phyloP scores from a whole-genome alignment of 2,888 invertebrate species.

The Papilio demoleus region DNA sequence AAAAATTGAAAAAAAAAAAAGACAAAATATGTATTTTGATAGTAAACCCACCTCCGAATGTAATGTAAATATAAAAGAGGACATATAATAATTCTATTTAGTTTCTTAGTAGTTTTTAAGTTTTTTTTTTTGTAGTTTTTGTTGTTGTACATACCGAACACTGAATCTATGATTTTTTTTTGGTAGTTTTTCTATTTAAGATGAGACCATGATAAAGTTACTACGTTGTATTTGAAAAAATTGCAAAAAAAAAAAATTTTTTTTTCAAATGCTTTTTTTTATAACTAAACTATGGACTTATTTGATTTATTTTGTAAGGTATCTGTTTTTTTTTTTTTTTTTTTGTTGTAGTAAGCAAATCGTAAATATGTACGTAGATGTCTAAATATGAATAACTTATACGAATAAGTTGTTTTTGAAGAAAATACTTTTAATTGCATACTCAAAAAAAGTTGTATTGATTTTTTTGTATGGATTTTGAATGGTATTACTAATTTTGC shows the following conservation, averaged over 20 bases:
- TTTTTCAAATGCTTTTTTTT: too few species aligned
- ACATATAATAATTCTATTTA: conserved; percentile 18
- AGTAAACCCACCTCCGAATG: conserved; percentile 46
- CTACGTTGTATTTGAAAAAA: too few species aligned
- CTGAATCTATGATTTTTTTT: conserved; percentile 34
- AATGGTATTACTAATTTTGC: too few species aligned
- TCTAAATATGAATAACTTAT: not conserved
- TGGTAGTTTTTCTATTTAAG: conserved; percentile 4
- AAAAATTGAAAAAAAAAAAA: conserved; percentile 42
- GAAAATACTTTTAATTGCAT: not conserved
- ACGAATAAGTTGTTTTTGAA: not conserved
- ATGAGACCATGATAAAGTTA: conserved; percentile 9
- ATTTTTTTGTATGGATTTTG: not conserved
- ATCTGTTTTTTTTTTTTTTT: too few species aligned
- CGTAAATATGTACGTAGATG: not conserved
- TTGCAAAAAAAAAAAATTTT: too few species aligned
- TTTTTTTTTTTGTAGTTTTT: conserved; percentile 44
- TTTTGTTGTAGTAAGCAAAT: not conserved
- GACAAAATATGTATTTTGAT: conserved; percentile 44
- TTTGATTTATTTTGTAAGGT: too few species aligned
- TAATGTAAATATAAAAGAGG: conserved; percentile 37
- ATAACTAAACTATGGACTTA: too few species aligned
- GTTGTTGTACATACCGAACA: conserved; percentile 43
- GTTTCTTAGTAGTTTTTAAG: conserved; percentile 45
- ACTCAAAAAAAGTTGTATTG: not conserved